Base-by-base conservation (phyloP, 2,888 invertebrate genomes). In the Ernsta delagoae region DNA sequence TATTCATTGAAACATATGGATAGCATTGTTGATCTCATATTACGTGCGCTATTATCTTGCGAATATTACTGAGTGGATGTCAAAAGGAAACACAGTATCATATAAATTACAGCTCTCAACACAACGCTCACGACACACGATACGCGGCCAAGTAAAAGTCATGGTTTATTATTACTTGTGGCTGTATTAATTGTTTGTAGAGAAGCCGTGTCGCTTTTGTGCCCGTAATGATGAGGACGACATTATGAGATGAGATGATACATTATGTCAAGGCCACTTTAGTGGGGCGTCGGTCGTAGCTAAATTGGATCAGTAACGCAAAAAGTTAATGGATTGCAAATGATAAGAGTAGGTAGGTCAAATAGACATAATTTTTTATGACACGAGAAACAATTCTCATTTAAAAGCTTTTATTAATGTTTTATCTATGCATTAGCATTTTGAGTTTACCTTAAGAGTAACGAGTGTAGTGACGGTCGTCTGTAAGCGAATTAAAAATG, bases 111-210 rank as follows among this genome's bases (percentile, higher is more conserved):
- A n/a, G 12, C 48, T 12, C 48, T 48, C 48, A 48, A 48, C 48
- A 12, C 3, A 48, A 48, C 48, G 12, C 48, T 12, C 12, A 48
- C 12, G 48, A 6, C 48, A 3, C 24, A 24, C 36, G 36, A 39
- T 39, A 3, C 16, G 50, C n/a, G 6, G 16, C 50, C 7, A 12
- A 50, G 50, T 50, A 50, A 16, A 50, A 50, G 16, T 50, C 50
- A 50, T 50, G 16, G 16, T 24, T 16, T 16, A 50, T 50, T 50
- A 50, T 50, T 50, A 7, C 50, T 24, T 41, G 63, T 63, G 63
- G 50, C 61, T 60, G 34, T 54, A 65, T 39, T 60, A 65, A 65
- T 70, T 57, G 57, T 65, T 59, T 41, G 39, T 61, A 45, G 54
- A 43, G 57, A 4, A 56, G 31, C 5, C 9, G 41, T 5, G 45